A percentile compares a stretch with the other conserved stretches of the same genome.
Evolutionary conservation across 1,140 invertebrate genomes (phyloP).

Genomic region (Acromyrmex charruanus): DNA sequence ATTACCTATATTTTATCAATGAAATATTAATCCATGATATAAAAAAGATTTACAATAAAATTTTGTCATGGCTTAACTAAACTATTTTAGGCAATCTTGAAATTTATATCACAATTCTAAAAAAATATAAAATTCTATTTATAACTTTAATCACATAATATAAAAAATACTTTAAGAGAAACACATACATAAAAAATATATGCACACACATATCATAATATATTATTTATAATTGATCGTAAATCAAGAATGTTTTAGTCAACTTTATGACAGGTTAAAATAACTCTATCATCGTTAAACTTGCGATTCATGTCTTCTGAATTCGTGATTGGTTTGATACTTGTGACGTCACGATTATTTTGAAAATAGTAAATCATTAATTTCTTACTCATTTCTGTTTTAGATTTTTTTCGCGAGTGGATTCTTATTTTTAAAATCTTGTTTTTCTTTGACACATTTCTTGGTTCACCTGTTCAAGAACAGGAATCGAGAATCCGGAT

Average conservation of each 20-base stretch:
- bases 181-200: neutral
- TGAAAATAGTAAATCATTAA: neutral
- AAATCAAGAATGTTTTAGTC: neutral
- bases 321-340: neutral
- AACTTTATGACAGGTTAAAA: neutral
- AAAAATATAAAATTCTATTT: neutral
- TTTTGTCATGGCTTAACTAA: neutral
- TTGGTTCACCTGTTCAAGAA: neutral
- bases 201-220: neutral
- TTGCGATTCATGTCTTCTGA: too few species aligned
- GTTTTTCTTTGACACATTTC: neutral
- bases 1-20: neutral
- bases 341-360: neutral
- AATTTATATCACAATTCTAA: neutral
- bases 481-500: neutral
- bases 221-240: neutral
- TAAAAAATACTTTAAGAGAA: neutral
- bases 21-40: neutral
- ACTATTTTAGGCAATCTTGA: neutral
- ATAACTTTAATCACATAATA: neutral
- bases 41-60: neutral
- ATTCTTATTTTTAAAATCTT: neutral
- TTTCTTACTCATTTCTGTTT: neutral
- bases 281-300: neutral
- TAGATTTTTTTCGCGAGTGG: neutral